phyloP scores from a whole-genome alignment of 2,797 vertebrate species.

The Sebastes itinus region DNA sequence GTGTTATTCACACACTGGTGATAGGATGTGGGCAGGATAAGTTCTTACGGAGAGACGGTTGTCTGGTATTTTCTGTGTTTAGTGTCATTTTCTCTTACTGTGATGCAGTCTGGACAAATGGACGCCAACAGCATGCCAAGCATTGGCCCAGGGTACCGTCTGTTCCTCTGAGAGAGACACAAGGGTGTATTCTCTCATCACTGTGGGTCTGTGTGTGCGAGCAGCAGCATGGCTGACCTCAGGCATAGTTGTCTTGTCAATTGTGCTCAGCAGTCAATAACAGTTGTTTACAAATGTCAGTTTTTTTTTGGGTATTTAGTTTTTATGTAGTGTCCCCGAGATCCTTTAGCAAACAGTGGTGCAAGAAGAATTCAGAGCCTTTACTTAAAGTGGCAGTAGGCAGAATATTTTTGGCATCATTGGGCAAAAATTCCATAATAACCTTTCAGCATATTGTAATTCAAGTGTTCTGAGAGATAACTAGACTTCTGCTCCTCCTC shows the following conservation, averaged over 20 bases:
- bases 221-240: background rate
- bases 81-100: background rate
- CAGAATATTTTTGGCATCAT: too few relatives aligned
- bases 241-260: slow-evolving; percentile 10
- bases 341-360: background rate
- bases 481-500: too few relatives aligned
- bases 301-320: background rate
- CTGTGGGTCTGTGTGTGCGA: background rate
- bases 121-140: slow-evolving; percentile 12
- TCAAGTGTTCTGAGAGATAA: too few relatives aligned
- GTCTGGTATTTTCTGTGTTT: background rate
- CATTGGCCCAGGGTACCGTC: slow-evolving; percentile 3
- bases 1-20: background rate
- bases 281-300: slow-evolving; percentile 19
- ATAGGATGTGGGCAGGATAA: background rate
- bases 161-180: slow-evolving; percentile 28
- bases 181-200: slow-evolving; percentile 28
- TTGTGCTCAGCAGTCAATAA: slow-evolving; percentile 15
- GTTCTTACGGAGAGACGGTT: background rate
- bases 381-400: too few relatives aligned
- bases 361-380: background rate
- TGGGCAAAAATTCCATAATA: too few relatives aligned
- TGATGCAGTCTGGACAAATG: slow-evolving; percentile 11
- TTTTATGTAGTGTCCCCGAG: background rate
- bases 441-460: too few relatives aligned